A percentile compares a stretch with the other conserved stretches of the same genome.
phyloP scores from a whole-genome alignment of 1,140 invertebrate species.

The Hylaeus volcanicus region DNA sequence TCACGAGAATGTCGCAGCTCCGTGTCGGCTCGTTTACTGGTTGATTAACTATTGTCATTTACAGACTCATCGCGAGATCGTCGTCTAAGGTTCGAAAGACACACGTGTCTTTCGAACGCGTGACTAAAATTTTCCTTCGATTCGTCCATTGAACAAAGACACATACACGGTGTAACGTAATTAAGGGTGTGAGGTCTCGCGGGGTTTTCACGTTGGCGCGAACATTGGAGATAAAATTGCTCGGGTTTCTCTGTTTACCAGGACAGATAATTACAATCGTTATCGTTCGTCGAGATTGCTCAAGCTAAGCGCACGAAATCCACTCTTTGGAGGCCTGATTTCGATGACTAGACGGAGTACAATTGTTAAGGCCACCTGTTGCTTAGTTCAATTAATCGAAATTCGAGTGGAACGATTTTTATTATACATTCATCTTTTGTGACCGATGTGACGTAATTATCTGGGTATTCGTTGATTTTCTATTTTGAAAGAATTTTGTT shows the following conservation, averaged over 20 bases:
- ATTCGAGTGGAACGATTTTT: too few species aligned
- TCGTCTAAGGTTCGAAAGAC: not conserved
- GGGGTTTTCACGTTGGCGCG: conserved; percentile 1
- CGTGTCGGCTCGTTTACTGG: too few species aligned
- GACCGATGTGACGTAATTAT: too few species aligned
- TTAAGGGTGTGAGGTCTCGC: not conserved
- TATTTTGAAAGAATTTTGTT: too few species aligned
- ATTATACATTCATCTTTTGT: too few species aligned
- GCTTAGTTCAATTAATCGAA: too few species aligned
- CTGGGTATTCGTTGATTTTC: too few species aligned
- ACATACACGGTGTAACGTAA: not conserved
- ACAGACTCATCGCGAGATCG: not conserved
- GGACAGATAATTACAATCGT: conserved; percentile 51
- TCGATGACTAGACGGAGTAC: not conserved
- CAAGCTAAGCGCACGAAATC: conserved; percentile 1
- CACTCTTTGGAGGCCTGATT: not conserved
- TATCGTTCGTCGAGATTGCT: conserved; percentile 40
- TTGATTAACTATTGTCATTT: not conserved
- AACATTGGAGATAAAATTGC: conserved; percentile 38
- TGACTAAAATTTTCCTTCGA: not conserved
- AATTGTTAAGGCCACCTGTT: too few species aligned
- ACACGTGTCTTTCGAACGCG: too few species aligned
- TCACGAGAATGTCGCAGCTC: not conserved
- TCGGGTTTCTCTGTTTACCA: conserved; percentile 33
- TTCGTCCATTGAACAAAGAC: not conserved